Base-by-base conservation (phyloP, 2,888 invertebrate genomes). In the Bimastos eiseni region DNA sequence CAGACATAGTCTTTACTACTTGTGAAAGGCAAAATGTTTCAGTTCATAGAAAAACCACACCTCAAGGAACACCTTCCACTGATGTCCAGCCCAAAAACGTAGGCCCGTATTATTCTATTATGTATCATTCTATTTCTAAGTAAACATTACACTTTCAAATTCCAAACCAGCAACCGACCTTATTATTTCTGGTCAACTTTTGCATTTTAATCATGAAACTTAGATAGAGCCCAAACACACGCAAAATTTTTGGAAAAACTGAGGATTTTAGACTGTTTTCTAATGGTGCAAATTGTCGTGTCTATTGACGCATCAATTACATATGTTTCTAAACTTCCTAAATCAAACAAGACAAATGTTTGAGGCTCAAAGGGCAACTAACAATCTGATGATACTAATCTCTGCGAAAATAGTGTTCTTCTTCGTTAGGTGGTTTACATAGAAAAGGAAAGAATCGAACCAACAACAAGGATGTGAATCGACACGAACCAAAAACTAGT, bases 401-500 rank as follows among this genome's bases (percentile, higher is more conserved):
- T 37, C 70, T 70, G 70, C n/a, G n/a, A 70, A 70, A n/a, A 70
- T 41, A 70, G 30, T 70, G 30, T 70, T 30, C 70, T 30, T 70
- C 6, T 1, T 70, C 30, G 1, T n/a, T 70, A n/a, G 70, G 70
- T 70, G 70, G n/a, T n/a, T 70, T 70, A 70, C 8, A 70, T 8
- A 70, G 70, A 70, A 70, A 70, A 70, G 70, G 70, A 70, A 70
- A 70, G 70, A 70, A 70, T 70, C 30, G 70, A 70, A 70, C 70
- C 70, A 70, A 70, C 70, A 70, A 70, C 70, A 70, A 70, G 70
- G 70, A 70, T 70, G 70, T 70, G 70, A 70, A 70, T 70, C 70
- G 70, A n/a, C 70, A 70, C 30, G 70, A 70, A 70, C 70, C 13
- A 70, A 70, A 55, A 49, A 70, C 11, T 70, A 70, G 70, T 70